Conservation (phyloP, 2,797 vertebrate genomes). For the Danio albolineatus region DNA sequence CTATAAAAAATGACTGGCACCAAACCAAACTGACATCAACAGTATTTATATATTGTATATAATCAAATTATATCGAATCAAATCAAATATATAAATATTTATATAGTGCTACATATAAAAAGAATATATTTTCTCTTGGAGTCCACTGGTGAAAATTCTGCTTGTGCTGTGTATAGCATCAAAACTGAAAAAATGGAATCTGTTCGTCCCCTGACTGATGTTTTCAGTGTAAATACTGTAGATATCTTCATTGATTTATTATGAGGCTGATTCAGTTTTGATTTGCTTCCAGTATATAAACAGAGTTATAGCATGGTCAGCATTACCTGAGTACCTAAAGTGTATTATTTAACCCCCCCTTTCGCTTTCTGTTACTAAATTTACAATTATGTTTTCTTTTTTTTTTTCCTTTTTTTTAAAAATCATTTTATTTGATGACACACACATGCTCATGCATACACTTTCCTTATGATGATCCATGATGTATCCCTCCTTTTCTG, state of each 20-base stretch:
- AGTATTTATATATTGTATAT: no score
- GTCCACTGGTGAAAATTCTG: background rate
- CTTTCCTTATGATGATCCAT: slow-evolving; percentile 1
- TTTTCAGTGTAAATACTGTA: background rate
- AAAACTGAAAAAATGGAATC: background rate
- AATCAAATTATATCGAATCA: no score
- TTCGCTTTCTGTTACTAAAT: slow-evolving; percentile 11
- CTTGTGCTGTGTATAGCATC: background rate
- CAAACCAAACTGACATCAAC: no score
- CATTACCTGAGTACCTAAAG: background rate
- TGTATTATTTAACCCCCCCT: background rate
- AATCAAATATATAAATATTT: no score
- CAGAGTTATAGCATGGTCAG: background rate
- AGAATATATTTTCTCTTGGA: background rate
- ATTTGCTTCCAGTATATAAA: background rate
- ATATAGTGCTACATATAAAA: no score
- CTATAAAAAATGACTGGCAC: no score
- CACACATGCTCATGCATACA: slow-evolving; percentile 19
- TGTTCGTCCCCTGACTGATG: background rate
- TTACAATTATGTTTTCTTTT: background rate
- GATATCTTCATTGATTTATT: background rate
- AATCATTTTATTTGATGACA: slow-evolving; percentile 26
- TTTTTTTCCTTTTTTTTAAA: slow-evolving; percentile 25
- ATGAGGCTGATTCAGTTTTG: background rate
- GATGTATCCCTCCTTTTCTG: background rate